Conservation (phyloP, 2,888 invertebrate genomes). For the Sinopyrophorus schimmeli region DNA sequence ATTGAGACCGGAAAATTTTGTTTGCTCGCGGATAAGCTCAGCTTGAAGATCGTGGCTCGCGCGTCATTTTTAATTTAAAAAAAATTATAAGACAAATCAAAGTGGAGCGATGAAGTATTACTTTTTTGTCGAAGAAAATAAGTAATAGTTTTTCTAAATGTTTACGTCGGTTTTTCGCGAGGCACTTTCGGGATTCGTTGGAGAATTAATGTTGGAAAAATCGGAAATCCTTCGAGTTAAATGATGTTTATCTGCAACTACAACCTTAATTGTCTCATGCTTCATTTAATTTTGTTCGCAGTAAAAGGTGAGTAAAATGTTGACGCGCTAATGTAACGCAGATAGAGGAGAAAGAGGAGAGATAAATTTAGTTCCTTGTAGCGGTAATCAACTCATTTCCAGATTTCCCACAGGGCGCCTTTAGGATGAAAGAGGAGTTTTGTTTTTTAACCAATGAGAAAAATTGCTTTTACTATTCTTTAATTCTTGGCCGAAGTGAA, state of each 20-base stretch:
- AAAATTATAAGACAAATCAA: too few species aligned
- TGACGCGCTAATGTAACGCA: constrained; percentile 16
- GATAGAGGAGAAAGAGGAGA: constrained; percentile 21
- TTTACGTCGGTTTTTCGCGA: too few species aligned
- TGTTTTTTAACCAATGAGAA: constrained; percentile 23
- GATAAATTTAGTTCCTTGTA: constrained; percentile 40
- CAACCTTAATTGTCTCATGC: constrained; percentile 26
- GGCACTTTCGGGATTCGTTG: too few species aligned
- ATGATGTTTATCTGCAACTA: constrained; percentile 25
- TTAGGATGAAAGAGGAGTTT: constrained; percentile 25
- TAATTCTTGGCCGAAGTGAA: constrained; percentile 8
- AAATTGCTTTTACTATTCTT: constrained; percentile 19
- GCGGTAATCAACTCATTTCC: constrained; percentile 43
- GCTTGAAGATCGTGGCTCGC: too few species aligned
- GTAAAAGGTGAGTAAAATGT: constrained; percentile 29
- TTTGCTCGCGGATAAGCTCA: background rate
- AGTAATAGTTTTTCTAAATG: too few species aligned
- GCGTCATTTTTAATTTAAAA: too few species aligned
- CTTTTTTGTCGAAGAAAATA: too few species aligned
- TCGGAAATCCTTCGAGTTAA: constrained; percentile 14
- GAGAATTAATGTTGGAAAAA: too few species aligned
- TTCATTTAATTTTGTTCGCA: constrained; percentile 27
- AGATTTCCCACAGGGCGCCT: constrained; percentile 36
- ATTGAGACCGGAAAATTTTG: background rate
- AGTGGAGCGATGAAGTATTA: too few species aligned